Conservation (phyloP, 2,888 invertebrate genomes). For the Lasioglossum figueresi region DNA sequence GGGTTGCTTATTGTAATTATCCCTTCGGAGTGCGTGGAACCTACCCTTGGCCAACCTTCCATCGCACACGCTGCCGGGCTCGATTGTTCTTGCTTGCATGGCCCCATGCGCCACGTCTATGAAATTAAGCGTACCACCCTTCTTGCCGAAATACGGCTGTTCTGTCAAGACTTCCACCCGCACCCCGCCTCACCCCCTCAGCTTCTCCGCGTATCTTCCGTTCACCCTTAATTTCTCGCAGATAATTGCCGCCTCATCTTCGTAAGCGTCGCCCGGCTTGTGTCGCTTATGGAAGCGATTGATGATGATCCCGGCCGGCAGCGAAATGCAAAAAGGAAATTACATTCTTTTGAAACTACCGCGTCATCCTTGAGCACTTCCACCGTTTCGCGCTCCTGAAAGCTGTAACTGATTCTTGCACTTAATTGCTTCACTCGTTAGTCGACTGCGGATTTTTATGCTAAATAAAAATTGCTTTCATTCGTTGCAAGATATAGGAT, state of each 20-base stretch:
- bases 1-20: conserved; percentile 80
- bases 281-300: conserved; percentile 59
- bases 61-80: conserved; percentile 77
- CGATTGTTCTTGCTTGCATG: conserved; percentile 80
- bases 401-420: neutral
- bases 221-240: conserved; percentile 75
- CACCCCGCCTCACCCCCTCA: conserved; percentile 22
- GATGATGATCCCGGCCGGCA: conserved; percentile 67
- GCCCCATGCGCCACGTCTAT: conserved; percentile 75
- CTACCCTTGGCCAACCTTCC: conserved; percentile 71
- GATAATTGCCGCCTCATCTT: conserved; percentile 74
- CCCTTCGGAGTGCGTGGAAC: conserved; percentile 73
- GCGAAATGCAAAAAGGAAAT: conserved; percentile 72
- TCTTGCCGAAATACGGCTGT: conserved; percentile 71
- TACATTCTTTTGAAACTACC: conserved; percentile 75
- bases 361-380: conserved; percentile 70
- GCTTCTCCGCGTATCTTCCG: conserved; percentile 55
- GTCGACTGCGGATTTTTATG: neutral
- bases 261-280: conserved; percentile 54
- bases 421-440: neutral
- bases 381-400: neutral
- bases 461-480: neutral
- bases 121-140: conserved; percentile 79
- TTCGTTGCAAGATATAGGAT: no score
- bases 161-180: conserved; percentile 69